These are phyloP conservation scores for Strongylocentrotus purpuratus DNA, from an alignment of 35 echinoderm and acorn worm genomes.

Conservation along the genomic window DNA sequence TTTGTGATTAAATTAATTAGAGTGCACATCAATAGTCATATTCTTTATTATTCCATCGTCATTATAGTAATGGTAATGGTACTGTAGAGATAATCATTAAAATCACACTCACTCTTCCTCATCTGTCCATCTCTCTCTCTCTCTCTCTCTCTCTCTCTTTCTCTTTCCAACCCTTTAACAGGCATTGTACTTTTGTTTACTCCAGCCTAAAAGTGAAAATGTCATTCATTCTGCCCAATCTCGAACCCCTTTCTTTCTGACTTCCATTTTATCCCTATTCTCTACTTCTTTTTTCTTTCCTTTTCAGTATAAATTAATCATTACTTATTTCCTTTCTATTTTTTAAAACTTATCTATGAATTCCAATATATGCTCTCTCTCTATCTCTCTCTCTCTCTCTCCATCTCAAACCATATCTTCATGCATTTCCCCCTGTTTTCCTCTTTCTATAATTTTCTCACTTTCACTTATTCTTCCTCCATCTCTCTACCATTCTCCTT, in stretches of 20 bases:
- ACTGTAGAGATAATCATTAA: neutral
- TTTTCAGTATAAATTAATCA: neutral
- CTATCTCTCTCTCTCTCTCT: neutral
- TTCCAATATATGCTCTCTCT: neutral
- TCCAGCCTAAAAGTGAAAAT: neutral
- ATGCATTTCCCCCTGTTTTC: no score
- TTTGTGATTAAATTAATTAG: slow-evolving; percentile 25
- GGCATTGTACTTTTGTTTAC: neutral
- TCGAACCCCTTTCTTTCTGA: neutral
- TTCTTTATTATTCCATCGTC: neutral
- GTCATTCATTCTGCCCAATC: neutral
- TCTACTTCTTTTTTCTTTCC: neutral
- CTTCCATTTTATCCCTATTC: neutral
- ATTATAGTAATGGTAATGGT: neutral
- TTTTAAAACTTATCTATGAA: neutral
- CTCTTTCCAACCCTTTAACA: neutral
- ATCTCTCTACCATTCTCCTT: slow-evolving; percentile 8
- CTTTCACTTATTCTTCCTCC: neutral
- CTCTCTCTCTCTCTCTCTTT: neutral
- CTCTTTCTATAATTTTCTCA: neutral
- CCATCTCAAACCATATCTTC: no score
- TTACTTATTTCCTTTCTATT: neutral
- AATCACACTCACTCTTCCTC: neutral
- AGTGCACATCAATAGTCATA: slow-evolving; percentile 29
- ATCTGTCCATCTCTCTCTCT: neutral